Evolutionary conservation across 2,888 invertebrate genomes (phyloP).

Genomic region (Vanessa cardui): DNA sequence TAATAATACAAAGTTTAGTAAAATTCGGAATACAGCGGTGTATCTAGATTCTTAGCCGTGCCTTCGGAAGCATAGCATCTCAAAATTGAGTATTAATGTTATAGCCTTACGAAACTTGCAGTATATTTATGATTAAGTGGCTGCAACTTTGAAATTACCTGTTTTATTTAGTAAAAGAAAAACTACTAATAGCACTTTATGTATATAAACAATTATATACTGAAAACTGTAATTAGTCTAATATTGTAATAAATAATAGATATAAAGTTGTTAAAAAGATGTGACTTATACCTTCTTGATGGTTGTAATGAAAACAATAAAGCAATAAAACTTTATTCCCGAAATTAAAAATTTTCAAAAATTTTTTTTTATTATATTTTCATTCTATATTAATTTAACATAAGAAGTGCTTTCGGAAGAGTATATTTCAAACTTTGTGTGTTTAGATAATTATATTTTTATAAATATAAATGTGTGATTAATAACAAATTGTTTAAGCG

Average conservation of each 20-base stretch:
- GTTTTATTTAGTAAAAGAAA: constrained; percentile 12
- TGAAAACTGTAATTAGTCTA: constrained; percentile 49
- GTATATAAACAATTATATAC: constrained; percentile 28
- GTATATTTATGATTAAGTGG: not conserved
- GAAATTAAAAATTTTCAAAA: constrained; percentile 1
- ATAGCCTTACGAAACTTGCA: constrained; percentile 1
- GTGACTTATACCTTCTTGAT: constrained; percentile 57
- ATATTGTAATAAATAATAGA: constrained; percentile 51
- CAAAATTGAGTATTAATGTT: not conserved
- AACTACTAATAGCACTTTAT: constrained; percentile 12
- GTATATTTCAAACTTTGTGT: constrained; percentile 17
- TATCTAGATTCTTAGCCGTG: constrained; percentile 14
- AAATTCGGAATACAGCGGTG: constrained; percentile 15
- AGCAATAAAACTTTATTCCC: constrained; percentile 56
- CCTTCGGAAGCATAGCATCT: constrained; percentile 3
- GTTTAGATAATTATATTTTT: constrained; percentile 42
- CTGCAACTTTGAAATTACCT: not conserved
- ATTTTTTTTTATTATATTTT: not conserved
- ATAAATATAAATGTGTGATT: constrained; percentile 33
- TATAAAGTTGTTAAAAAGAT: constrained; percentile 61
- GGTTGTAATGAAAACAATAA: constrained; percentile 68
- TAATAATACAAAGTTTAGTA: constrained; percentile 22
- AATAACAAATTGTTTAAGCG: constrained; percentile 23
- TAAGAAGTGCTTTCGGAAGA: constrained; percentile 14
- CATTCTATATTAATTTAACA: not conserved